Base-by-base conservation (phyloP, 2,113 vertebrate species). In the Callipepla squamata region DNA sequence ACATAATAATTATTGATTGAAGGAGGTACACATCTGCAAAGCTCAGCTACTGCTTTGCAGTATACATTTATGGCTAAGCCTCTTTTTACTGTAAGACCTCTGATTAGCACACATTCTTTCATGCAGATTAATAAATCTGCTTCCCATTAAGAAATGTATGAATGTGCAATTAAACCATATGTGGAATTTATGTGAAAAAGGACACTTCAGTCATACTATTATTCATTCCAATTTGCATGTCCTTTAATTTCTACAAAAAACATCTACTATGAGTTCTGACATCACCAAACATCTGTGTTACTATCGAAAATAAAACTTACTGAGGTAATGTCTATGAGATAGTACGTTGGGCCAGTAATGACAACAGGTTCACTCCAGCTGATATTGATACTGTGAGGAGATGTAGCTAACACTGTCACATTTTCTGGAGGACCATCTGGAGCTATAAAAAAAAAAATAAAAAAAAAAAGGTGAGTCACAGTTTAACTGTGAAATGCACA, bases 301-400 rank as follows among this genome's bases (percentile, higher is more conserved):
- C 15, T 62, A 48, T 22, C 6, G n/a, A 34, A 21, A 87, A 38
- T 25, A 65, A 53, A 94, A 6, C 97, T 98, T 97, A 98, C 97
- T 73, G 97, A 97, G 75, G 96, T 96, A 73, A 99, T 72, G 48
- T 99, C 98, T 78, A 99, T 97, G 83, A 99, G 97, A 94, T 99
- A 99, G 61, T 98, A 98, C 0, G 98, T 99, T 47, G 98, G 99
- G 87, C 99, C 99, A 4, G 99, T 98, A 66, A 99, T 97, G 94
- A 98, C 45, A 61, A 87, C 88, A 67, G 99, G 99, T 84, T 98
- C 96, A 17, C 90, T 97, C 99, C 99, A 99, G 68, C 89, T 96
- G 90, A 99, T 97, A 89, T 91, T 98, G 93, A 99, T 97, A 83
- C 97, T 98, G 75, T 97, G 98, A 80, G 98, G 97, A 68, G 98